Base-by-base conservation (phyloP, 2,797 vertebrate species). In the Gallirallus australis region DNA sequence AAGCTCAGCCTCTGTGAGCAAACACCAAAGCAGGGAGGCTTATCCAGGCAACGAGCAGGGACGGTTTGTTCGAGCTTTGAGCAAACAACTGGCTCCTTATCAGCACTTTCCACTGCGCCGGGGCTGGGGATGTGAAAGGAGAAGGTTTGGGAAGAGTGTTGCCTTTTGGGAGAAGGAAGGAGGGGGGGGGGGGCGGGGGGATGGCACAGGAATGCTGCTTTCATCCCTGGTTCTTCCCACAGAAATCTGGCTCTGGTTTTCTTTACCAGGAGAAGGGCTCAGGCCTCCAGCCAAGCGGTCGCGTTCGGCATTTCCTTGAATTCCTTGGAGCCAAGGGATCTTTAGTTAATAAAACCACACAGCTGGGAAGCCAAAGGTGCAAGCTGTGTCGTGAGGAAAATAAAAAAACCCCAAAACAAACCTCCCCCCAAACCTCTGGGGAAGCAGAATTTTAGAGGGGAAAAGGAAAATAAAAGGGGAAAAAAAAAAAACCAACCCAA, bases 61-160 rank as follows among this genome's bases (percentile, higher is more conserved):
- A 84, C 14, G 19, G 86, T 93, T 94, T 95, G 92, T 81, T 87
- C 95, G 89, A 53, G 79, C 92, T 92, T 42, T 89, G 93, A 96
- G 93, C 95, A 97, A 96, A 96, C 94, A 96, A 93, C 89, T 85
- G 93, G 91, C 84, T 89, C 86, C 92, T 96, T 96, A 95, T 96
- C 94, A 91, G 95, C 79, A 91, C 84, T 95, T 94, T 93, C 94
- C 86, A 85, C 93, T 63, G 50, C 1, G 9, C 89, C 13, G 35
- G 83, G 66, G 59, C 85, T 25, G 71, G 56, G 85, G 85, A 78
- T 93, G 86, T 89, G 90, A 39, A 82, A 93, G 77, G 92, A 75
- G 94, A 90, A 89, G 89, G 94, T 88, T 91, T 86, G 84, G 68
- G 81, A 86, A 89, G 78, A 93, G 93, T 24, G 78, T 35, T 91